A percentile compares a stretch with the other conserved stretches of the same genome.
Conservation (phyloP, 2,113 vertebrate species). For the Mixornis gularis region DNA sequence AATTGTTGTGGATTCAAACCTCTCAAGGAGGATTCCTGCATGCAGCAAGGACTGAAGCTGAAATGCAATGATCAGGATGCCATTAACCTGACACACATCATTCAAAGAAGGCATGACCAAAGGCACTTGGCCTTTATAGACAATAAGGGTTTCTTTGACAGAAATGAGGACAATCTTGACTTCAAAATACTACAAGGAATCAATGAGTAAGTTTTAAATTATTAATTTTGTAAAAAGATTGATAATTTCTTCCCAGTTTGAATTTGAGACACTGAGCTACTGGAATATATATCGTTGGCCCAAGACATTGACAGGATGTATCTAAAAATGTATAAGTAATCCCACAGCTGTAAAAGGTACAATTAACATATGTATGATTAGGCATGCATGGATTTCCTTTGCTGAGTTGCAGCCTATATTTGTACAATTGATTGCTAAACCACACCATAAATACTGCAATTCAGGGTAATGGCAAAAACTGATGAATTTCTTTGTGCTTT, state of each 20-base stretch:
- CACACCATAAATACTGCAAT: not conserved
- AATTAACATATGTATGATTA: not conserved
- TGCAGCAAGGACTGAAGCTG: constrained; percentile 65
- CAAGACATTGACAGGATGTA: not conserved
- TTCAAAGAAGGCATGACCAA: constrained; percentile 77
- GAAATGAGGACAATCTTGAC: constrained; percentile 92
- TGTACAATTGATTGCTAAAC: not conserved
- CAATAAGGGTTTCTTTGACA: constrained; percentile 93
- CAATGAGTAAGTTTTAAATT: constrained; percentile 83
- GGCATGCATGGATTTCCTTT: not conserved
- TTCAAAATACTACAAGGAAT: constrained; percentile 92
- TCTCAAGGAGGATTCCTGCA: constrained; percentile 82
- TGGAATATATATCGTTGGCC: not conserved
- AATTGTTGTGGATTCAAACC: constrained; percentile 95
- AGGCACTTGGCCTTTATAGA: constrained; percentile 83
- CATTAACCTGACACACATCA: constrained; percentile 77
- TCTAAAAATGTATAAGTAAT: constrained; percentile 1
- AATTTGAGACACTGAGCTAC: not conserved
- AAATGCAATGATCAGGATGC: constrained; percentile 75
- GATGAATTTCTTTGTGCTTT: constrained; percentile 27
- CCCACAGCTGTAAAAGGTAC: not conserved
- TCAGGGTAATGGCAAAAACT: not conserved
- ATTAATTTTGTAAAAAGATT: not conserved
- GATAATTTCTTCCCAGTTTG: not conserved
- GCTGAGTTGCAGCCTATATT: not conserved